Base-by-base conservation (phyloP, 2,797 vertebrate species). In the Muscicapa striata region DNA sequence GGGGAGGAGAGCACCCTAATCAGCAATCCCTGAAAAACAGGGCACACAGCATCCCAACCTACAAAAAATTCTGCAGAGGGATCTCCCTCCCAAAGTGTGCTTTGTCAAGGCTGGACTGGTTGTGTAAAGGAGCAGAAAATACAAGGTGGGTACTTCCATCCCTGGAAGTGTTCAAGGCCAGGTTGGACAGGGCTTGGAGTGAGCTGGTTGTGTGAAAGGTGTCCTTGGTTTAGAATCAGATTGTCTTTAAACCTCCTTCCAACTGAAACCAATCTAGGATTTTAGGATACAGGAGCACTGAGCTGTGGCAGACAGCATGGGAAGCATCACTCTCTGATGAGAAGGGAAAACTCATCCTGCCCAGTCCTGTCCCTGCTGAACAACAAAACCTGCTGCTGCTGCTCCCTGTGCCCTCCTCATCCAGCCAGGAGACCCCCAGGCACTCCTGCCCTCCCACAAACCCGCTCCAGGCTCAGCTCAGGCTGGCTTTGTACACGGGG, bases 401-500 rank as follows among this genome's bases (percentile, higher is more conserved):
- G 58, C 19, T 70, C 13, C 19, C 16, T 21, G 5, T 57, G 7
- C 16, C 3, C 61, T 18, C 46, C 61, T 45, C 2, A 24, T 3
- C 52, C 43, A 57, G 22, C 40, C 19, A 1, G 3, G 14, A 76
- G 5, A 16, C 10, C 36, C 27, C 34, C 38, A 4, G 19, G 22
- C 54, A 34, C 14, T 1, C 13, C 79, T 75, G 14, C 32, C 63
- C 15, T 79, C 24, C 46, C 12, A 15, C 46, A 43, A 2, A 46
- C 2, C 70, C 57, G 4, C 6, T 3, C 5, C 62, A 27, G 62
- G 21, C 5, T 4, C 40, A 43, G 38, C 38, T 54, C 52, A 21
- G 61, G 14, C 11, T 36, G 43, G 2, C 15, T 80, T 30, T 38
- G 4, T 5, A 9, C 5, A 0, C 0, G 26, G 49, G 20, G 9